Percentiles rank a stretch among this genome's conserved stretches.
Conservation (phyloP, 2,113 vertebrate genomes). For the Deroptyus accipitrinus region DNA sequence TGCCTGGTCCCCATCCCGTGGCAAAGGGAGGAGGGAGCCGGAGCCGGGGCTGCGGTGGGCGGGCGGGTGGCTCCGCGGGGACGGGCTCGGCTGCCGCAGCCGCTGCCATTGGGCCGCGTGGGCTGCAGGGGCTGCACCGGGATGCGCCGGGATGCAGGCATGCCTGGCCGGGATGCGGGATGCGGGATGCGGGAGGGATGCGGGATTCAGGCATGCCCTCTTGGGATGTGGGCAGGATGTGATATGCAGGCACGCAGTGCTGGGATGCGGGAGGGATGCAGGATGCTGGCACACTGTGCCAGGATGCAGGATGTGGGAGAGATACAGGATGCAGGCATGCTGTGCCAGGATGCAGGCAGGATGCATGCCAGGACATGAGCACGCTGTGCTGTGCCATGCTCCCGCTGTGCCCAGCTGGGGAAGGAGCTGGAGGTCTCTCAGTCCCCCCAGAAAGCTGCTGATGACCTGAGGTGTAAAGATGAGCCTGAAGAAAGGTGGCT, state of each 20-base stretch:
- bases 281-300: background rate
- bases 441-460: background rate
- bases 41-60: background rate
- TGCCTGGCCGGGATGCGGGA: background rate
- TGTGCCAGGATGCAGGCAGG: background rate
- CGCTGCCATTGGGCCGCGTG: constrained; percentile 51
- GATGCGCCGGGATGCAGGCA: constrained; percentile 14
- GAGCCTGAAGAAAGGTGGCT: background rate
- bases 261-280: background rate
- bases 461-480: background rate
- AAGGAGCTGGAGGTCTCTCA: background rate
- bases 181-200: background rate
- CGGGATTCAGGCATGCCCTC: background rate
- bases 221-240: background rate
- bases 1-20: background rate
- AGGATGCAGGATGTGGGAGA: background rate
- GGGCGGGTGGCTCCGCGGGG: background rate
- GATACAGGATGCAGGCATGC: background rate
- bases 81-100: constrained; percentile 43
- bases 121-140: constrained; percentile 59
- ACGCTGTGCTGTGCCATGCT: background rate
- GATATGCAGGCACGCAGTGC: background rate
- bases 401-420: background rate
- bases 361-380: background rate
- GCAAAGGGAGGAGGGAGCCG: background rate